These are phyloP conservation scores for Epinephelus coioides DNA, from an alignment of 2,797 vertebrate genomes.

Conservation along the genomic window DNA sequence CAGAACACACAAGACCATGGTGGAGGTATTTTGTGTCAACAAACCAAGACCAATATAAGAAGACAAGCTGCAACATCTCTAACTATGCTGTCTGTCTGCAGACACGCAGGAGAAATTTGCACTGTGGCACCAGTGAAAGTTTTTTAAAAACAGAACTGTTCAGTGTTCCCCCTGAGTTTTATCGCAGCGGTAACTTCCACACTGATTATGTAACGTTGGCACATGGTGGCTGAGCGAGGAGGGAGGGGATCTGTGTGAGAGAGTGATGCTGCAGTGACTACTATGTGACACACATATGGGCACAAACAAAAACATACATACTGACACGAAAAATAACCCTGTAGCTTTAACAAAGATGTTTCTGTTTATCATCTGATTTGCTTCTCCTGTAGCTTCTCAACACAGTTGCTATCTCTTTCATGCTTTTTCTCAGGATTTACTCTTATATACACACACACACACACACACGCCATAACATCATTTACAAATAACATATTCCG, in stretches of 20 bases:
- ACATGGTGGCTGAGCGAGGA: constrained; percentile 51
- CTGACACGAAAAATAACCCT: constrained; percentile 7
- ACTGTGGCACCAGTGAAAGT: background rate
- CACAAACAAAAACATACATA: constrained; percentile 35
- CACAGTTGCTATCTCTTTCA: background rate
- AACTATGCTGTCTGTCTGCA: background rate
- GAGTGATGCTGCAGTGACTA: constrained; percentile 64
- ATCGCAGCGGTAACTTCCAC: constrained; percentile 52
- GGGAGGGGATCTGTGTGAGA: constrained; percentile 42
- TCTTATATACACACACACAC: background rate
- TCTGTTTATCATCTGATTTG: constrained; percentile 1
- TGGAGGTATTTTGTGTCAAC: background rate
- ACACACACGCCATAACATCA: too few species aligned
- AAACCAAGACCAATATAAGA: background rate
- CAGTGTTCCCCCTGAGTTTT: constrained; percentile 25
- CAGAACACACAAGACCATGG: background rate
- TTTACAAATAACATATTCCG: constrained; percentile 7
- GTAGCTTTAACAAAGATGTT: constrained; percentile 2
- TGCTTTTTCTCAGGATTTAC: constrained; percentile 3
- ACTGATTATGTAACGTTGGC: constrained; percentile 70
- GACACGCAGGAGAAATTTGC: background rate
- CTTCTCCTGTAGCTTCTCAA: background rate
- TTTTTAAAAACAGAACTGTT: constrained; percentile 22
- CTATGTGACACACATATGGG: constrained; percentile 50
- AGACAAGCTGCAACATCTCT: background rate